phyloP scores from a whole-genome alignment of 2,888 invertebrate species.

The Lasiommata megera region DNA sequence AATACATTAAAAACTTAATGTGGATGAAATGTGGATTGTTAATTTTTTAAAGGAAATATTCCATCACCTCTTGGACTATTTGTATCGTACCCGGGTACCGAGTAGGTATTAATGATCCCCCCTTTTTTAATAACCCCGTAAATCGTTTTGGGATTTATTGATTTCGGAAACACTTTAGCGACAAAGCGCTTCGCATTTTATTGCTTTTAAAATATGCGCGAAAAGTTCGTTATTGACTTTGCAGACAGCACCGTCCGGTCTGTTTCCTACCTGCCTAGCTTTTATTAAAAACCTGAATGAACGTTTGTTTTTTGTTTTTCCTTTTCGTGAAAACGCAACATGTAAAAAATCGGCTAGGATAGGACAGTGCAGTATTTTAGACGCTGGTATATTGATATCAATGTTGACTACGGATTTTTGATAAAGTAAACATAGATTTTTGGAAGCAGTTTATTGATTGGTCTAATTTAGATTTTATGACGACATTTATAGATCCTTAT shows the following conservation, averaged over 20 bases:
- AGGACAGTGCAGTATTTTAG: no score
- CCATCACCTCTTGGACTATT: background rate
- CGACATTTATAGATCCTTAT: no score
- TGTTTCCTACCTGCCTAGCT: background rate
- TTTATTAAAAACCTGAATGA: background rate
- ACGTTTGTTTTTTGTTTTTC: background rate
- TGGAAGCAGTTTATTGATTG: no score
- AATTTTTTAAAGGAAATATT: no score
- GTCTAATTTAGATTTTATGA: no score
- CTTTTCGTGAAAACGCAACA: background rate
- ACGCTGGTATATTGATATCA: no score
- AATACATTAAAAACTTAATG: no score
- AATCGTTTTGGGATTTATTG: conserved; percentile 29
- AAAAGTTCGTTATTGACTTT: conserved; percentile 16
- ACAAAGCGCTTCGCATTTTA: conserved; percentile 14
- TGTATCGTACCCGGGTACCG: conserved; percentile 1
- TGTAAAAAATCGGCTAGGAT: background rate
- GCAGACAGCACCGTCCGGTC: conserved; percentile 11
- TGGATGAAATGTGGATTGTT: no score
- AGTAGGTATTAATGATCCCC: conserved; percentile 29
- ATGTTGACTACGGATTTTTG: no score
- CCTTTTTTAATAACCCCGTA: conserved; percentile 32
- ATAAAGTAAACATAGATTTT: no score
- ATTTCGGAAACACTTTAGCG: conserved; percentile 19
- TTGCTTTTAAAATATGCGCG: conserved; percentile 15